Evolutionary conservation across 2,888 invertebrate genomes (phyloP).

Genomic region (Aporophyla nigra): DNA sequence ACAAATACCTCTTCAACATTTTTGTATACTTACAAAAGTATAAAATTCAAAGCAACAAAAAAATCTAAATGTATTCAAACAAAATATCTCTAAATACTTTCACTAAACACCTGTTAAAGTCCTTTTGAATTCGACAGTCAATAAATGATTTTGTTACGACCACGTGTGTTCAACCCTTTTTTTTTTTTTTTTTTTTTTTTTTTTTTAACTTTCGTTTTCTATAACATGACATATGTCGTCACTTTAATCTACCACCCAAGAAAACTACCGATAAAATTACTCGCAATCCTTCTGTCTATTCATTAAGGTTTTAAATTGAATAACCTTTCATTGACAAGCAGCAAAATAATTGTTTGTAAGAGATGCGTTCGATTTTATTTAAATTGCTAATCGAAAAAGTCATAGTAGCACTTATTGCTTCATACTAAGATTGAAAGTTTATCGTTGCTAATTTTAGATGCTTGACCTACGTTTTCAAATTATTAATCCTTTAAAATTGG

Average conservation of each 20-base stretch:
- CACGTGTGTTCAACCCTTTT: slow-evolving; percentile 43
- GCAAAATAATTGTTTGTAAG: not conserved
- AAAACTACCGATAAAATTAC: not conserved
- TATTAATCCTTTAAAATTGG: slow-evolving; percentile 22
- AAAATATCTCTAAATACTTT: slow-evolving; percentile 54
- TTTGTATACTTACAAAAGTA: not conserved
- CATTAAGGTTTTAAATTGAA: slow-evolving; percentile 30
- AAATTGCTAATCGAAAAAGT: slow-evolving; percentile 21
- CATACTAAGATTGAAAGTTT: slow-evolving; percentile 61
- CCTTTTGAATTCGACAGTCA: slow-evolving; percentile 18
- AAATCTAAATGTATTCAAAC: slow-evolving; percentile 2
- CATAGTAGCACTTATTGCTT: slow-evolving; percentile 37
- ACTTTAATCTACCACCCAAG: slow-evolving; percentile 32
- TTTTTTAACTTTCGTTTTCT: slow-evolving; percentile 66
- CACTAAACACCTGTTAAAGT: slow-evolving; percentile 62
- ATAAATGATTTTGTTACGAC: slow-evolving; percentile 57
- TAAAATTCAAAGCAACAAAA: not conserved
- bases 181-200: too few relatives aligned
- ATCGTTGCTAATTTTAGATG: slow-evolving; percentile 23
- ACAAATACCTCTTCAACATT: too few relatives aligned
- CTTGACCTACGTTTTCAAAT: slow-evolving; percentile 54
- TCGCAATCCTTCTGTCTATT: not conserved
- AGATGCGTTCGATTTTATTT: slow-evolving; percentile 35
- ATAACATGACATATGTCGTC: slow-evolving; percentile 62
- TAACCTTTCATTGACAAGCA: not conserved